Conservation (phyloP, 2,888 invertebrate genomes). For the Pseudoips prasinana region DNA sequence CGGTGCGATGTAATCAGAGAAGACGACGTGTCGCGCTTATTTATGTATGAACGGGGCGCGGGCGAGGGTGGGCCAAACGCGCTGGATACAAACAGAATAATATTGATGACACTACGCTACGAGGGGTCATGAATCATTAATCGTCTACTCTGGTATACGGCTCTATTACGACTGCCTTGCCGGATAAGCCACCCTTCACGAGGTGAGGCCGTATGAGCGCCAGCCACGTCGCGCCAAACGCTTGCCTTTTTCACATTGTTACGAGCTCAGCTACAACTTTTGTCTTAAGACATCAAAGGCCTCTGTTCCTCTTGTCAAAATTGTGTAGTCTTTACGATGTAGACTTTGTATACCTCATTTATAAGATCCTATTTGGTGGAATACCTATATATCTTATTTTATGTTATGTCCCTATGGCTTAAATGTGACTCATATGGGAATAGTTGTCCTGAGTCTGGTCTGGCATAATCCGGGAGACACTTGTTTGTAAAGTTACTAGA, state of each 20-base stretch:
- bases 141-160: slow-evolving; percentile 78
- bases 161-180: slow-evolving; percentile 78
- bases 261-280: slow-evolving; percentile 12
- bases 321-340: too few relatives aligned
- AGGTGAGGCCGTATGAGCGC: slow-evolving; percentile 50
- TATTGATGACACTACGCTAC: slow-evolving; percentile 81
- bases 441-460: too few relatives aligned
- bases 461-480: too few relatives aligned
- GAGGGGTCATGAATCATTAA: slow-evolving; percentile 83
- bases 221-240: slow-evolving; percentile 36
- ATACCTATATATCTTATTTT: too few relatives aligned
- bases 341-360: too few relatives aligned
- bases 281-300: slow-evolving; percentile 7
- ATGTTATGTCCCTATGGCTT: too few relatives aligned
- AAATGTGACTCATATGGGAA: too few relatives aligned
- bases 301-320: neutral
- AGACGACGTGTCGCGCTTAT: slow-evolving; percentile 82
- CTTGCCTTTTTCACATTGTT: slow-evolving; percentile 40
- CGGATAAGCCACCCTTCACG: slow-evolving; percentile 75
- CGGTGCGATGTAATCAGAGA: slow-evolving; percentile 82
- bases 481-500: too few relatives aligned
- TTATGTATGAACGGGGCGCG: slow-evolving; percentile 80
- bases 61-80: slow-evolving; percentile 78
- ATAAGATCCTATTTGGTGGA: too few relatives aligned
- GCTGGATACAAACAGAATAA: slow-evolving; percentile 81